phyloP scores from a whole-genome alignment of 2,113 vertebrate genomes.

The Choloepus hoffmanni region DNA sequence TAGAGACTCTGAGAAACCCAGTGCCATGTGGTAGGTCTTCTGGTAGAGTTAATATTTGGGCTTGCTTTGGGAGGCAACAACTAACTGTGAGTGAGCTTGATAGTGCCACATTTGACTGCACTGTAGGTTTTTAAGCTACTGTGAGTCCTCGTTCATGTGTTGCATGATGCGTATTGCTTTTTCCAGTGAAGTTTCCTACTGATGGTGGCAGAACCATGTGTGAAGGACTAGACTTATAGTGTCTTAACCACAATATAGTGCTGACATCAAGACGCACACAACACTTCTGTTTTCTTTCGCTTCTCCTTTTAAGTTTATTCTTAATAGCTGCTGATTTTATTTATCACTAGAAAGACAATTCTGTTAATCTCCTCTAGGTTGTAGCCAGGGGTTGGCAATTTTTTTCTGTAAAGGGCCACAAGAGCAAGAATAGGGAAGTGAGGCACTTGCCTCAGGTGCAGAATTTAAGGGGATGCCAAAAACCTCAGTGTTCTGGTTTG shows the following conservation, averaged over 20 bases:
- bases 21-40: not conserved
- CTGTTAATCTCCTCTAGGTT: not conserved
- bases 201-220: not conserved
- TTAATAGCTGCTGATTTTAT: not conserved
- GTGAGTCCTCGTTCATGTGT: not conserved
- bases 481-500: not conserved
- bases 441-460: not conserved
- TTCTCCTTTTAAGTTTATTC: not conserved
- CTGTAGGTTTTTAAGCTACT: not conserved
- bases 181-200: not conserved
- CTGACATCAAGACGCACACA: not conserved
- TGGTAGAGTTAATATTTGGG: not conserved
- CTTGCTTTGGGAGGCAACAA: not conserved
- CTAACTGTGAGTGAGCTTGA: not conserved
- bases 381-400: not conserved
- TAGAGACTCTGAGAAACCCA: not conserved
- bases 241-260: not conserved
- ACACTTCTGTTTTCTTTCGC: not conserved
- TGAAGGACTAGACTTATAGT: not conserved
- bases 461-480: not conserved
- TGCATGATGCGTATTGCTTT: not conserved
- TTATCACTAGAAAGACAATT: not conserved
- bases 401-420: not conserved
- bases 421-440: not conserved
- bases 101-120: accelerated